Evolutionary conservation across 2,113 vertebrate genomes (phyloP).

Genomic region (Strix aluco): DNA sequence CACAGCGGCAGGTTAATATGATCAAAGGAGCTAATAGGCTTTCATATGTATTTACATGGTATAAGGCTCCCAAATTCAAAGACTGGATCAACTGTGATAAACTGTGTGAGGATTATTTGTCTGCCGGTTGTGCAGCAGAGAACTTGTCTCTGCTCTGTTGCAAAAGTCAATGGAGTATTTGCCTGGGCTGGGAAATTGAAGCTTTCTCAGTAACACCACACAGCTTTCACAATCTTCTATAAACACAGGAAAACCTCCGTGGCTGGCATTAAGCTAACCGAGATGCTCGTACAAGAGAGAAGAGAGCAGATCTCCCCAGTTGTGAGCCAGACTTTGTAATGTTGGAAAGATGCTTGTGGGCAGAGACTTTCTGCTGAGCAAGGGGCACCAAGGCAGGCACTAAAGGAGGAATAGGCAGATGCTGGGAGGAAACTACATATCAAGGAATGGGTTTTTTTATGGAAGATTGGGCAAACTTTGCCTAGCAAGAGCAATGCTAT

Average conservation of each 20-base stretch:
- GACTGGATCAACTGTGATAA: slow-evolving; percentile 1
- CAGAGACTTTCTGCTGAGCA: neutral
- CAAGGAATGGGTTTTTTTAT: rapidly evolving
- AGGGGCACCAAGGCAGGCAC: neutral
- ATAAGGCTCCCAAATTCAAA: neutral
- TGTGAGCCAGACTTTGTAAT: neutral
- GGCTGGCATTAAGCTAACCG: neutral
- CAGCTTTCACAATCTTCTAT: neutral
- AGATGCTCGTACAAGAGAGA: neutral
- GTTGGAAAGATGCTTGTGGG: neutral
- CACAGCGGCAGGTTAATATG: slow-evolving; percentile 4
- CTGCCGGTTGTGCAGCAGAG: neutral
- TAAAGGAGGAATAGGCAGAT: neutral
- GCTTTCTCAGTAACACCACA: neutral
- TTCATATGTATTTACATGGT: slow-evolving; percentile 10
- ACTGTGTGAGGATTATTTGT: neutral
- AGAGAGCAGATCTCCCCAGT: neutral
- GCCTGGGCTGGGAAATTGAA: neutral
- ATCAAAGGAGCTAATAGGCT: slow-evolving; percentile 54
- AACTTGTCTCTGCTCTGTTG: neutral
- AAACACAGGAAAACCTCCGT: neutral
- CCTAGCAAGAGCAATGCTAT: neutral
- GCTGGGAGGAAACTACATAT: neutral
- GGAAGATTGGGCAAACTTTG: neutral
- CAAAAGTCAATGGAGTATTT: neutral